Evolutionary conservation across 2,797 vertebrate species (phyloP).

Genomic region (Cetoscarus ocellatus): DNA sequence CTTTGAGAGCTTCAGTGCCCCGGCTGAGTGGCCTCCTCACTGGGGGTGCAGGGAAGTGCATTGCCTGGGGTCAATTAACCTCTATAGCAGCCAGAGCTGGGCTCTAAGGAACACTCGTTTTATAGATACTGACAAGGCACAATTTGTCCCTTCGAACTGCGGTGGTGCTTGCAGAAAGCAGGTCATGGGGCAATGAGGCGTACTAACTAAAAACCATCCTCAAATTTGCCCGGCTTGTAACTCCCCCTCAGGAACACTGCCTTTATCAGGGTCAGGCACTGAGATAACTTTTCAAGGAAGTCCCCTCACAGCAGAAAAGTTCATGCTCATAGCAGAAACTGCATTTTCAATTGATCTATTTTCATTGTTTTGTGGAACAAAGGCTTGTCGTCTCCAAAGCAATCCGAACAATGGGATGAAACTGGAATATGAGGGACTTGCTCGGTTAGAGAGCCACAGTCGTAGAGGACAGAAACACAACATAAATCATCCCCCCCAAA

Average conservation of each 20-base stretch:
- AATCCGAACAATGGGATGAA: conserved; percentile 53
- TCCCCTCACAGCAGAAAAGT: conserved; percentile 22
- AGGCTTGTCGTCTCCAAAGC: conserved; percentile 52
- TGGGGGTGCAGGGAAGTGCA: conserved; percentile 45
- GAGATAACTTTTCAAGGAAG: conserved; percentile 35
- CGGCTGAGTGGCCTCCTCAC: conserved; percentile 41
- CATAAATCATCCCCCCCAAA: conserved; percentile 80
- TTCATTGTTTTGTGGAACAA: conserved; percentile 72
- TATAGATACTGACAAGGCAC: conserved; percentile 69
- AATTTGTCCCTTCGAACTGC: conserved; percentile 58
- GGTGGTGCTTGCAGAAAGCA: conserved; percentile 66
- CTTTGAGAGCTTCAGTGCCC: conserved; percentile 45
- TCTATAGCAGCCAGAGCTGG: conserved; percentile 42
- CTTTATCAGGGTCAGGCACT: conserved; percentile 20
- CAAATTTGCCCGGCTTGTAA: conserved; percentile 33
- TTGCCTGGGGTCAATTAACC: conserved; percentile 75
- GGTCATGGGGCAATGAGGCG: conserved; percentile 71
- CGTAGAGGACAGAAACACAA: conserved; percentile 57
- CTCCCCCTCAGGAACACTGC: conserved; percentile 35
- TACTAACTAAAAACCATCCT: conserved; percentile 39
- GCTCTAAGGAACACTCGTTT: conserved; percentile 71
- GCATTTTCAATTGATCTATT: conserved; percentile 55
- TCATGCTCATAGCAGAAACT: conserved; percentile 13
- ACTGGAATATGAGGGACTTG: conserved; percentile 35
- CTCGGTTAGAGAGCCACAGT: conserved; percentile 46